A percentile compares a stretch with the other conserved stretches of the same genome.
These are phyloP conservation scores for Avahi laniger DNA, from an alignment of 2,797 vertebrate genomes.

Conservation along the genomic window DNA sequence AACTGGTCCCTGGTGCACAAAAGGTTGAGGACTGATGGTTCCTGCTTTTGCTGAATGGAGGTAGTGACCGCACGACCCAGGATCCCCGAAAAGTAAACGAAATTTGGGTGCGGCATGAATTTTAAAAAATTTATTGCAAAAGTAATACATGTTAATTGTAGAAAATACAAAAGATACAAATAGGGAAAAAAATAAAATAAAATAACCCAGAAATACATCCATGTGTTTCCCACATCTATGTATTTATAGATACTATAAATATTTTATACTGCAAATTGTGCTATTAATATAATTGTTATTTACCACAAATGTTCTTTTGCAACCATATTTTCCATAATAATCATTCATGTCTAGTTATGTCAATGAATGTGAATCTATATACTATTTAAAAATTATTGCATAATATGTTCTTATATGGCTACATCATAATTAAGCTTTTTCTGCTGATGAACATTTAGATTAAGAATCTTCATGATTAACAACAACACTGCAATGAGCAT, in stretches of 20 bases:
- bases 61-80: not conserved
- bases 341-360: not conserved
- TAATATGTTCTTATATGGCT: not conserved
- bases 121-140: not conserved
- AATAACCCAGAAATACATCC: not conserved
- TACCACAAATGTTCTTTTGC: not conserved
- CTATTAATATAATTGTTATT: not conserved
- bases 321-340: conserved; percentile 6
- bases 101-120: not conserved
- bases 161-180: not conserved
- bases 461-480: not conserved
- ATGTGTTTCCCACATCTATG: not conserved
- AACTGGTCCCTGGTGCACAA: too few relatives aligned
- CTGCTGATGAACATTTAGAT: not conserved
- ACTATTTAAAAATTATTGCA: not conserved
- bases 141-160: not conserved
- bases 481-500: not conserved
- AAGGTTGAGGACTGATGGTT: not conserved
- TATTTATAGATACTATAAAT: not conserved
- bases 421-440: not conserved
- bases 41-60: not conserved
- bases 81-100: not conserved
- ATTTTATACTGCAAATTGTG: not conserved
- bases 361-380: not conserved
- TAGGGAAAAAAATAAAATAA: not conserved